Evolutionary conservation across 2,113 vertebrate species (phyloP).

Genomic region (Semnornis frantzii): DNA sequence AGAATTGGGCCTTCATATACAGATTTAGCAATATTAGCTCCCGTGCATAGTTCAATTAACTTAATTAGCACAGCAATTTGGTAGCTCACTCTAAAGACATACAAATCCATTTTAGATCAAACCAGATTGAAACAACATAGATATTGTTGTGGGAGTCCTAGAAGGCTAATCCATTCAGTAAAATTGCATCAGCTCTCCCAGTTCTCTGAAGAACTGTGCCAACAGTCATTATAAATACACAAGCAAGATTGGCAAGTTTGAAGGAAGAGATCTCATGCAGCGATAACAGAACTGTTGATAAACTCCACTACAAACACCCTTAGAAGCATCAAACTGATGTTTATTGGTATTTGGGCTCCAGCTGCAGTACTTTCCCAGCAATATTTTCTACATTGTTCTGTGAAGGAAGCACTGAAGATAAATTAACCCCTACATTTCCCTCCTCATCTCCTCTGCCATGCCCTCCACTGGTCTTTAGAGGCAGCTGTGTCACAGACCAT

Average conservation of each 20-base stretch:
- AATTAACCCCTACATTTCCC: not conserved
- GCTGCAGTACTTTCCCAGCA: not conserved
- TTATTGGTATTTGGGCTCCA: not conserved
- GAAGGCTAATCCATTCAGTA: constrained; percentile 11
- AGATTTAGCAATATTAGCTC: not conserved
- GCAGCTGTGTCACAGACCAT: rapidly evolving
- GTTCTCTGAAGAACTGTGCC: not conserved
- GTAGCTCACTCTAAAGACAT: not conserved
- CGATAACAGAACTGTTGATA: constrained; percentile 20
- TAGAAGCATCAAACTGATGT: not conserved
- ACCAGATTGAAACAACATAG: constrained; percentile 9
- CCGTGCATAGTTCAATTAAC: not conserved
- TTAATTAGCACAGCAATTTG: constrained; percentile 23
- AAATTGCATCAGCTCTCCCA: not conserved
- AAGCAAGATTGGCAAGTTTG: not conserved
- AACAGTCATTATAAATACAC: constrained; percentile 48
- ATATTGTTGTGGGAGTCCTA: constrained; percentile 33
- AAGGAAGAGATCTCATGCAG: constrained; percentile 12
- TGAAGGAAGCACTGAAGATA: not conserved
- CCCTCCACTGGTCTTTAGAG: not conserved
- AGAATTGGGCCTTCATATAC: not conserved
- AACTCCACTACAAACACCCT: not conserved
- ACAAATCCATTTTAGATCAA: not conserved
- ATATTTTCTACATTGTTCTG: not conserved
- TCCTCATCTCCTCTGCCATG: not conserved